A percentile compares a stretch with the other conserved stretches of the same genome.
Evolutionary conservation across 2,113 vertebrate species (phyloP).

Genomic region (Lonchura striata): DNA sequence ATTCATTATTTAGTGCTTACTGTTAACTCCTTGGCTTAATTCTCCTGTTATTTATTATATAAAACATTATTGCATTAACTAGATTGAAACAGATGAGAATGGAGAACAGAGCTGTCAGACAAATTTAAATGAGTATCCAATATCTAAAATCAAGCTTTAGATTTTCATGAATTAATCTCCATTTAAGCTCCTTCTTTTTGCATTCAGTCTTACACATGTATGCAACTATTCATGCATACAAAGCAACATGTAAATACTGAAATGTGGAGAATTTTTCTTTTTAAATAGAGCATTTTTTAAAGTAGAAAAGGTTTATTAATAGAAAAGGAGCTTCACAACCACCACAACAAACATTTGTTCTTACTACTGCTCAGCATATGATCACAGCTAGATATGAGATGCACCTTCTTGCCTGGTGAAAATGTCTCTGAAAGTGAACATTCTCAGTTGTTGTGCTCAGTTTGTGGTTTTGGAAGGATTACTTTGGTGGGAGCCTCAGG

Average conservation of each 20-base stretch:
- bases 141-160: background rate
- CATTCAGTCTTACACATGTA: background rate
- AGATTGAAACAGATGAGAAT: constrained; percentile 23
- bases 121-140: background rate
- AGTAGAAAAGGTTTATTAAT: background rate
- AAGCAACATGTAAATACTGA: background rate
- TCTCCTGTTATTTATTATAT: constrained; percentile 14
- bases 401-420: background rate
- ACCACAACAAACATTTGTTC: background rate
- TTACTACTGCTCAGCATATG: background rate
- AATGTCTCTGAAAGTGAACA: background rate
- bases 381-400: background rate
- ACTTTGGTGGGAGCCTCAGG: background rate
- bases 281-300: background rate
- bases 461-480: background rate
- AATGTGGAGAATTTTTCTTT: background rate
- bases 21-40: constrained; percentile 4
- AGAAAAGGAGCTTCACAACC: background rate
- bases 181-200: background rate
- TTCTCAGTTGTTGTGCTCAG: background rate
- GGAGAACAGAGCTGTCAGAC: background rate
- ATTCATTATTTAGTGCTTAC: constrained; percentile 19
- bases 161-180: constrained; percentile 2
- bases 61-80: constrained; percentile 16
- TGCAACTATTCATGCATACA: background rate